Conservation (phyloP, 2,113 vertebrate genomes). For the Opisthocomus hoazin region DNA sequence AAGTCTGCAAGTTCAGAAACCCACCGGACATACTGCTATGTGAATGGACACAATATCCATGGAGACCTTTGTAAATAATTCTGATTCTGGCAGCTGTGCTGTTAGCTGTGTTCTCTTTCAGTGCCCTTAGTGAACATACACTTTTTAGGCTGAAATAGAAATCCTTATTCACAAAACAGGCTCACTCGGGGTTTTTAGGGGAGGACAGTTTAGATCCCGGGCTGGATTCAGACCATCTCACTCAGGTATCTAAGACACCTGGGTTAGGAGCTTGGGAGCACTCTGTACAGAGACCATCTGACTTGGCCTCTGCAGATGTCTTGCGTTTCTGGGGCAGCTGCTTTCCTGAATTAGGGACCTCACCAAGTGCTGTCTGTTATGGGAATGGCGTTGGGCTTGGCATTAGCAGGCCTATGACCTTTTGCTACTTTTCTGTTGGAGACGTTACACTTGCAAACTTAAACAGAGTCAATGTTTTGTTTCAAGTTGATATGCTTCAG, state of each 20-base stretch:
- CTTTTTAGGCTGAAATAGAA: neutral
- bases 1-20: neutral
- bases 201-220: neutral
- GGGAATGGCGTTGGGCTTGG: neutral
- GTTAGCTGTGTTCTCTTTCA: neutral
- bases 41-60: too few species aligned
- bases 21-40: accelerated
- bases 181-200: neutral
- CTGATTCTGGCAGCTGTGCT: neutral
- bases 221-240: neutral
- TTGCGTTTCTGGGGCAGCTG: neutral
- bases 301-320: neutral
- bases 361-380: neutral
- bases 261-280: neutral
- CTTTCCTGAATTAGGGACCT: neutral
- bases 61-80: neutral
- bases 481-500: neutral
- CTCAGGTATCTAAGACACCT: neutral
- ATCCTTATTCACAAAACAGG: neutral
- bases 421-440: neutral
- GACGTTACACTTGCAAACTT: neutral
- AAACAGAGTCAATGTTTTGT: neutral
- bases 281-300: neutral
- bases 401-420: neutral
- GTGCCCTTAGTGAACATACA: neutral